phyloP scores from a whole-genome alignment of 2,113 vertebrate species.

The Puma concolor region DNA sequence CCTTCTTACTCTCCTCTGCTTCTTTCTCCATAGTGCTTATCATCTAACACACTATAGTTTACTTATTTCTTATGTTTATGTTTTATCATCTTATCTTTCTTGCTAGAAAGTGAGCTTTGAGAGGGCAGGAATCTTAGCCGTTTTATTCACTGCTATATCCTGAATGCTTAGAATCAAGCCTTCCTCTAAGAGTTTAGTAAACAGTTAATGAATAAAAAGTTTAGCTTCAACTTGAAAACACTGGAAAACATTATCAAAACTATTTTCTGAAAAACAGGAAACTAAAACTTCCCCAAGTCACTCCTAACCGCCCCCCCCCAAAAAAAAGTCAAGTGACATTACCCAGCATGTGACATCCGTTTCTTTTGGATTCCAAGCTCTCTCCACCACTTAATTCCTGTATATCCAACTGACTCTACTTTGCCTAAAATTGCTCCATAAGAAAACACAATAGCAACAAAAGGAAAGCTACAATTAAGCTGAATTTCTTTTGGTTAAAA shows the following conservation, averaged over 20 bases:
- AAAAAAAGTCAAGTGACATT: not conserved
- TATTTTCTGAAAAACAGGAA: not conserved
- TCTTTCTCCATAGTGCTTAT: not conserved
- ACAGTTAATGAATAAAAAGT: not conserved
- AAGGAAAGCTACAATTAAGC: not conserved
- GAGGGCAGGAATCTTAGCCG: not conserved
- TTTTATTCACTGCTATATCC: not conserved
- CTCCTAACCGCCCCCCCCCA: not conserved
- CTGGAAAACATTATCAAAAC: not conserved
- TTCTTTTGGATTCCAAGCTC: not conserved
- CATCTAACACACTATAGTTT: not conserved
- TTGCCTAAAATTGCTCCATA: constrained; percentile 55
- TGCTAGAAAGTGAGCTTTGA: not conserved
- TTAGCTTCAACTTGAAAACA: not conserved
- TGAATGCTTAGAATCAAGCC: not conserved
- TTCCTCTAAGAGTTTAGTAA: not conserved
- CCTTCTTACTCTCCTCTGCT: not conserved
- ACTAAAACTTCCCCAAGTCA: not conserved
- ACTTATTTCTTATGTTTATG: not conserved
- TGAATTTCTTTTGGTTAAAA: constrained; percentile 39
- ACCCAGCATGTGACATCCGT: not conserved
- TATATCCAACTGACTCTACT: not conserved
- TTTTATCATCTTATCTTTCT: not conserved
- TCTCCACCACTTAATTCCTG: not conserved
- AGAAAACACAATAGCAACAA: constrained; percentile 50